Conservation (phyloP, 1,140 invertebrate genomes). For the Melitaea cinxia region DNA sequence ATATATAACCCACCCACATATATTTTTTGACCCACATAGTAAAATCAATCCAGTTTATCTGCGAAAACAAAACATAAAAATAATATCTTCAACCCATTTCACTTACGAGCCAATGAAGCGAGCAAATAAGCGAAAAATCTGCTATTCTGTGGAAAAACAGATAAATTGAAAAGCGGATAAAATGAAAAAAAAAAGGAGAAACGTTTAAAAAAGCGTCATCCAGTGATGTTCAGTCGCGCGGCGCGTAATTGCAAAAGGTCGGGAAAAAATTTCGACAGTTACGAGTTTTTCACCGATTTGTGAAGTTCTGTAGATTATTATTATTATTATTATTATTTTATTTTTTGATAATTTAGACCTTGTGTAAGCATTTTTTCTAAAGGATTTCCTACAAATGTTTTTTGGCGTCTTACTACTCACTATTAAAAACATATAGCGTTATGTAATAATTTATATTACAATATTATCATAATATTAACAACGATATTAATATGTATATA, state of each 20-base stretch:
- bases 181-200: conserved; percentile 49
- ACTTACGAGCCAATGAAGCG: conserved; percentile 79
- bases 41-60: conserved; percentile 55
- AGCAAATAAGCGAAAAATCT: conserved; percentile 80
- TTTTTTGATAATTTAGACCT: too few species aligned
- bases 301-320: conserved; percentile 49
- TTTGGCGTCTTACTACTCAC: too few species aligned
- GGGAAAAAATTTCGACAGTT: conserved; percentile 52
- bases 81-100: conserved; percentile 67
- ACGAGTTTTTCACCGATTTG: neutral
- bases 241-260: conserved; percentile 72
- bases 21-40: conserved; percentile 70
- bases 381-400: too few species aligned
- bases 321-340: too few species aligned
- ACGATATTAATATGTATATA: too few species aligned
- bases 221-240: conserved; percentile 66
- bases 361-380: too few species aligned
- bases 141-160: conserved; percentile 75
- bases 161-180: conserved; percentile 67
- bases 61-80: conserved; percentile 67
- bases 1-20: too few species aligned
- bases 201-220: conserved; percentile 62
- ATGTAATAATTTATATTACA: too few species aligned
- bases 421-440: too few species aligned
- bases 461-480: too few species aligned